Conservation (phyloP, 2,888 invertebrate genomes). For the Adelphocoris suturalis region DNA sequence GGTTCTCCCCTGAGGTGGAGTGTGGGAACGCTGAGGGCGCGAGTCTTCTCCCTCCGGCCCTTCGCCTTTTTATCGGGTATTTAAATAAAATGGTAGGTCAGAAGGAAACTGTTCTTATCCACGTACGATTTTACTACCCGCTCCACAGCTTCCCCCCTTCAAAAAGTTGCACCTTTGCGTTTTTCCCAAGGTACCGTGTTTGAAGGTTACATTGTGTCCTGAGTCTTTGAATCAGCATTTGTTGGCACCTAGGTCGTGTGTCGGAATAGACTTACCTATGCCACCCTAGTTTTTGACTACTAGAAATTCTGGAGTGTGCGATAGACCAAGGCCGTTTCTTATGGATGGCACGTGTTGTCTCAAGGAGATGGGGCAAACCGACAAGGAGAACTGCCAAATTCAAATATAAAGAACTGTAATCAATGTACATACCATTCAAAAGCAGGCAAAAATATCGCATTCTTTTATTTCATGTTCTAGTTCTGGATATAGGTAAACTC, state of each 20-base stretch:
- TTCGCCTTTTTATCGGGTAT: slow-evolving; percentile 25
- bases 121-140: neutral
- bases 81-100: slow-evolving; percentile 47
- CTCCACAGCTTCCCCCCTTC: neutral
- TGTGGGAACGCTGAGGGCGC: slow-evolving; percentile 41
- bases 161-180: neutral
- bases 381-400: too few species aligned
- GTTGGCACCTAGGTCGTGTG: slow-evolving; percentile 8
- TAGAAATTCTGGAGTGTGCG: neutral
- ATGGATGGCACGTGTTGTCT: neutral
- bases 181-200: slow-evolving; percentile 11
- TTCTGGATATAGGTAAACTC: too few species aligned
- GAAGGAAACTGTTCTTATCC: slow-evolving; percentile 32
- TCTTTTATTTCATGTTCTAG: too few species aligned
- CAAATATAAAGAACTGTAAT: too few species aligned
- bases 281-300: neutral
- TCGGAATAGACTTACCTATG: neutral
- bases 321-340: neutral
- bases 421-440: too few species aligned
- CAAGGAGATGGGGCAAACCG: neutral
- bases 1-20: neutral
- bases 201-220: neutral
- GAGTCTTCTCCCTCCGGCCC: slow-evolving; percentile 5
- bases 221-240: neutral
- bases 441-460: too few species aligned